These are phyloP conservation scores for Capromys pilorides DNA, from an alignment of 2,797 vertebrate species.

Conservation along the genomic window DNA sequence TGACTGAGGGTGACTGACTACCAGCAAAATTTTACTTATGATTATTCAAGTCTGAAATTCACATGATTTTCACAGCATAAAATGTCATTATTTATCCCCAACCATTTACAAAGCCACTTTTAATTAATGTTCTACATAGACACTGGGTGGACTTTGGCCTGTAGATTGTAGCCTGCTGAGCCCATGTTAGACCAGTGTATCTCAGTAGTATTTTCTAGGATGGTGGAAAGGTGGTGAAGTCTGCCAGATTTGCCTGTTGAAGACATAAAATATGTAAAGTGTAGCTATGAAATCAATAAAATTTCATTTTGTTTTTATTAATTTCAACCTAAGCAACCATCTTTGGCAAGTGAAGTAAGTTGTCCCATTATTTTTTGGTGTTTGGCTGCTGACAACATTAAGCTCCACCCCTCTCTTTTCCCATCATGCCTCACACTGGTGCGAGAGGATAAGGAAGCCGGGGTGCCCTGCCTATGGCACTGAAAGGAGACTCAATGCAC, in stretches of 20 bases:
- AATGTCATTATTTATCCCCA: not conserved
- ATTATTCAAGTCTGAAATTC: conserved; percentile 41
- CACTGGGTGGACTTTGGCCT: not conserved
- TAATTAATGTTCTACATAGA: not conserved
- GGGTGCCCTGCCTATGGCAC: not conserved
- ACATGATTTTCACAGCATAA: not conserved
- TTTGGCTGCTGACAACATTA: not conserved
- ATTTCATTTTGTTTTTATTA: conserved; percentile 46
- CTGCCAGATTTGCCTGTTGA: not conserved
- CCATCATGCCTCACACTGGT: not conserved
- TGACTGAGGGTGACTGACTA: not conserved
- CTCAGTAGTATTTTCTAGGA: not conserved
- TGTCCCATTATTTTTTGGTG: not conserved
- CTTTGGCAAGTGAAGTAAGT: not conserved
- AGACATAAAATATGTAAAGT: conserved; percentile 19
- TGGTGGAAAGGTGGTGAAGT: not conserved
- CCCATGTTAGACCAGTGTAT: not conserved
- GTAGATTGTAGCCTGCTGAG: not conserved
- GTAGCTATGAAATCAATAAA: not conserved
- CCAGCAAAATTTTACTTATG: conserved; percentile 32
- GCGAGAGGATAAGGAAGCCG: not conserved
- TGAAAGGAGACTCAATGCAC: not conserved
- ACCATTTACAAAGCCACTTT: conserved; percentile 42
- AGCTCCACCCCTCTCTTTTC: not conserved
- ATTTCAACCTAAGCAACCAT: conserved; percentile 27